Percentiles rank a stretch among this genome's conserved stretches.
These are phyloP conservation scores for Tetrax tetrax DNA, from an alignment of 2,113 vertebrate genomes.

Conservation along the genomic window DNA sequence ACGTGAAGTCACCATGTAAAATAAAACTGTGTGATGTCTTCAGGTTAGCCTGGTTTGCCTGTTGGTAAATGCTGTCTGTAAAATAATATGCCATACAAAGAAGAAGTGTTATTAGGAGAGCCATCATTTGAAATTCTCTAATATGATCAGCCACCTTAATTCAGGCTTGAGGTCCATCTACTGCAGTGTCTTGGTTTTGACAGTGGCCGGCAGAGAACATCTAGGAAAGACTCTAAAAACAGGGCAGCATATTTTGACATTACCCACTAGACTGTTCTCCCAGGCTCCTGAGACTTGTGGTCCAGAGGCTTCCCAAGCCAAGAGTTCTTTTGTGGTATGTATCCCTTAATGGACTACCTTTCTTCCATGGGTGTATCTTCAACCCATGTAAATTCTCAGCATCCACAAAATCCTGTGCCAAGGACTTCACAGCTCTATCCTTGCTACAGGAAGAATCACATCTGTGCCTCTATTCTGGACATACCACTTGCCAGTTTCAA, in stretches of 20 bases:
- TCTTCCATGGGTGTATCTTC: background rate
- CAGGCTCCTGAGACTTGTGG: background rate
- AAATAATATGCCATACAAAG: background rate
- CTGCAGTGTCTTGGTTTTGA: background rate
- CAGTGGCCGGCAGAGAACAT: background rate
- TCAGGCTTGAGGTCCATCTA: background rate
- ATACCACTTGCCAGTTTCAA: background rate
- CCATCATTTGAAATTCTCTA: background rate
- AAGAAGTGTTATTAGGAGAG: background rate
- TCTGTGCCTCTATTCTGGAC: background rate
- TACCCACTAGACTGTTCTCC: background rate
- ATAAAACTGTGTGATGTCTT: background rate
- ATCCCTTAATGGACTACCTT: background rate
- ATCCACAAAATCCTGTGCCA: background rate
- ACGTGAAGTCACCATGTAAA: background rate
- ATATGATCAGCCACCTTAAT: background rate
- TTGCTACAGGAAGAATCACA: accelerated
- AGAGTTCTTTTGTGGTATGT: background rate
- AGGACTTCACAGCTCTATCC: background rate
- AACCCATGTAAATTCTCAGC: background rate
- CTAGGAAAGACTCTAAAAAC: background rate
- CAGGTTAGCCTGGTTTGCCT: background rate
- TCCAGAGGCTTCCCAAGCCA: background rate
- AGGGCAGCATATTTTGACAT: background rate
- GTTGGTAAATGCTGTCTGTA: background rate